phyloP scores from a whole-genome alignment of 35 echinoderm and acorn worm species.

The Anneissia japonica region DNA sequence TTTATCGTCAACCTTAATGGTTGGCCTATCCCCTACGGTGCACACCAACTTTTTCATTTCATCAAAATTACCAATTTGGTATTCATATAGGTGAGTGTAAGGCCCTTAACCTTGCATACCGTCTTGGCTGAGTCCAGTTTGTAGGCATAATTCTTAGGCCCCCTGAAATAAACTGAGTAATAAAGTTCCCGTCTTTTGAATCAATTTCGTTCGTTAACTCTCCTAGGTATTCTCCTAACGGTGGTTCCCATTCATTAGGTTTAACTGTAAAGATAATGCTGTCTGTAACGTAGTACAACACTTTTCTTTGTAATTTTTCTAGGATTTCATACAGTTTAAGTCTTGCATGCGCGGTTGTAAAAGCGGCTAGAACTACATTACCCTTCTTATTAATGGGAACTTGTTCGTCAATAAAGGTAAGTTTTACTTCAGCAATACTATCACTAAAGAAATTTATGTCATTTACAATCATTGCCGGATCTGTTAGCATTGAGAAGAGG shows the following conservation, averaged over 20 bases:
- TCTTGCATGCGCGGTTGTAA: background rate
- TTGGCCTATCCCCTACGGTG: no score
- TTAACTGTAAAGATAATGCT: background rate
- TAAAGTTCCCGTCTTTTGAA: background rate
- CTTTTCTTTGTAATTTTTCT: background rate
- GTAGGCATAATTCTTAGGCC: background rate
- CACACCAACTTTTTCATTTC: no score
- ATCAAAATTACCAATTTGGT: no score
- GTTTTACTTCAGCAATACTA: no score
- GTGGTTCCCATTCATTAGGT: background rate
- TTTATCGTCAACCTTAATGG: no score
- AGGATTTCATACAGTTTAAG: background rate
- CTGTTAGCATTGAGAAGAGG: background rate
- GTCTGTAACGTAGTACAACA: background rate
- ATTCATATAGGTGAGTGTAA: no score
- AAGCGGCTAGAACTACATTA: background rate
- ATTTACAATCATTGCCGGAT: no score
- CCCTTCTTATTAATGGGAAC: background rate
- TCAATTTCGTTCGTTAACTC: background rate
- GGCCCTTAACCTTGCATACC: no score
- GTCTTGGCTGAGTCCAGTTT: background rate
- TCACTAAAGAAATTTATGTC: no score
- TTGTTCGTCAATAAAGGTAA: background rate
- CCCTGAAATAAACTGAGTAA: background rate
- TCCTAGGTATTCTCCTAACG: background rate